Conservation (phyloP, 2,113 vertebrate genomes). For the Chionomys nivalis region DNA sequence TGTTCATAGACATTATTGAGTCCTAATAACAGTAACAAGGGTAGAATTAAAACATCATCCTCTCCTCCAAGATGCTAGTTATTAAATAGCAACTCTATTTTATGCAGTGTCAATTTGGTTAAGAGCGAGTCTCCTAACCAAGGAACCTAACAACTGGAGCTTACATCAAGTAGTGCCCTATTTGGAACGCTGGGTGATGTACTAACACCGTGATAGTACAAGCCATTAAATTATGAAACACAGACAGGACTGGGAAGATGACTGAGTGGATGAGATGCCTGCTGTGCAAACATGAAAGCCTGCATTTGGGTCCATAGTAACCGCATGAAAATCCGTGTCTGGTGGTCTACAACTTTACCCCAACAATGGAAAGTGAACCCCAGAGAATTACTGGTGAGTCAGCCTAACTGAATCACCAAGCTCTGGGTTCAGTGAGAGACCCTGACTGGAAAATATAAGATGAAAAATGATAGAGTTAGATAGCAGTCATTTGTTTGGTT, state of each 20-base stretch:
- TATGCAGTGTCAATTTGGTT: background rate
- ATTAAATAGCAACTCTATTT: background rate
- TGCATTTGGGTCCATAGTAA: background rate
- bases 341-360: background rate
- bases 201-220: background rate
- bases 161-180: background rate
- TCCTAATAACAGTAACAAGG: background rate
- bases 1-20: background rate
- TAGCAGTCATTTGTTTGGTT: background rate
- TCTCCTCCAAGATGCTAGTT: background rate
- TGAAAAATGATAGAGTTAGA: background rate
- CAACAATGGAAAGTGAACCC: background rate
- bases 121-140: slow-evolving; percentile 58
- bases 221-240: slow-evolving; percentile 29
- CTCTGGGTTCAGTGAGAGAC: background rate
- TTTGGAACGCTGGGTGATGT: background rate
- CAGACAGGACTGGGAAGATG: background rate
- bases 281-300: background rate
- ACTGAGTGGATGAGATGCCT: background rate
- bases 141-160: slow-evolving; percentile 22
- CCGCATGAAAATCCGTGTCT: background rate
- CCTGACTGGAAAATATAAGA: background rate
- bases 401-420: background rate
- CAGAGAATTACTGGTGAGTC: background rate
- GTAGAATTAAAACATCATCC: background rate